Evolutionary conservation across 1,140 invertebrate genomes (phyloP), one percentile per base, ranked within the genome.

Genomic region (Achroia grisella): DNA sequence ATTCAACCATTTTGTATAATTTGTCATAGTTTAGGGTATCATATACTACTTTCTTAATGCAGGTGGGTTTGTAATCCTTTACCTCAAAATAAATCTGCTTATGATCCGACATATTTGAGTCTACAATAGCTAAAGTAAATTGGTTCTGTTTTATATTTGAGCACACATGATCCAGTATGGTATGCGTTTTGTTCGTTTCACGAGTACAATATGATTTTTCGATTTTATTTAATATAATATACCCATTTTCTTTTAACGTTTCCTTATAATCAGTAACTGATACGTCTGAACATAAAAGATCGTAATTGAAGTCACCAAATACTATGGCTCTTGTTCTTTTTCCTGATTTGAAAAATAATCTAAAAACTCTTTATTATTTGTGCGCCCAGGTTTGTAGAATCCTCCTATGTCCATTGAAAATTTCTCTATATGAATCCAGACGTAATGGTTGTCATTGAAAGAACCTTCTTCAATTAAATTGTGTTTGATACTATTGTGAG

Each of bases 21-120:
- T 15, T 31, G 8, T 2, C 29, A 17, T 45, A 45, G 11, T 31
- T 11, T 9, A 45, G 9, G n/a, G 34, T 12, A 10, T 14, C 13
- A 15, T 45, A 45, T 6, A 3, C 10, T 9, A 30, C 12, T 37
- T 31, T 15, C 15, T 39, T 32, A 5, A 15, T 9, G 27, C 6
- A 6, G 5, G 31, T 30, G 27, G 14, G 37, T 27, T 28, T 28
- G 10, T 23, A 30, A 40, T 17, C 41, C 9, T 48, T 10, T 10
- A 48, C 35, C 35, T 48, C 37, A 10, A 48, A 10, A 32, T 23
- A 48, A 2, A 48, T 35, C 14, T 34, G 32, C 14, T 34, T 34
- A 13, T 34, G 32, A 12, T 34, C 32, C n/a, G 32, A 34, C 32
- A 34, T 34, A 12, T 34, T 34, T 1, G 32, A 34, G 11, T 34